Percentiles rank a stretch among this genome's conserved stretches.
phyloP scores from a whole-genome alignment of 2,888 invertebrate genomes.

The Erebia aethiops region DNA sequence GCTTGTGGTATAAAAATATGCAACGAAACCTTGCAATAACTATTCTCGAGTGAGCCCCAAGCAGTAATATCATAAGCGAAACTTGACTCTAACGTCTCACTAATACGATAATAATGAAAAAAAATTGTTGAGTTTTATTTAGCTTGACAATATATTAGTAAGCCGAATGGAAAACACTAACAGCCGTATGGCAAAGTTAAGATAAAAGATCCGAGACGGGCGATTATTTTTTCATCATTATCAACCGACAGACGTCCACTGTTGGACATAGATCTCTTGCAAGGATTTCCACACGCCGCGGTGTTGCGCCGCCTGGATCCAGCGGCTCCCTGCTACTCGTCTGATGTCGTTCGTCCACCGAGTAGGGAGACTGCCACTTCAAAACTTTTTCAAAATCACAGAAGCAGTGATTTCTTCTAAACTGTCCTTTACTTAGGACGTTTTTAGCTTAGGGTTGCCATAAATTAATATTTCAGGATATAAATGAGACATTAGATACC shows the following conservation, averaged over 20 bases:
- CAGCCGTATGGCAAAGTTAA: conserved; percentile 18
- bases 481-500: too few relatives aligned
- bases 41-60: not conserved
- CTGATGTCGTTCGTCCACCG: too few relatives aligned
- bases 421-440: conserved; percentile 28
- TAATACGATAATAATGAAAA: conserved; percentile 11
- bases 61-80: not conserved
- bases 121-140: conserved; percentile 2
- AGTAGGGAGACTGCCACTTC: too few relatives aligned
- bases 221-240: not conserved
- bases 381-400: conserved; percentile 29
- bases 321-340: too few relatives aligned
- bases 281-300: too few relatives aligned
- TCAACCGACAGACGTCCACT: too few relatives aligned
- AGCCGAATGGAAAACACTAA: conserved; percentile 14
- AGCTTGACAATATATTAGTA: not conserved
- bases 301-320: too few relatives aligned
- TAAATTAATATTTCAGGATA: not conserved
- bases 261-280: too few relatives aligned
- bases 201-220: conserved; percentile 25
- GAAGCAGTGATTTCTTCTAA: conserved; percentile 31
- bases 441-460: conserved; percentile 1
- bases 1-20: conserved; percentile 1
- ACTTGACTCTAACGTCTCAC: not conserved
- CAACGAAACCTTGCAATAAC: conserved; percentile 10